phyloP scores from a whole-genome alignment of 2,797 vertebrate genomes.

The Falco naumanni region DNA sequence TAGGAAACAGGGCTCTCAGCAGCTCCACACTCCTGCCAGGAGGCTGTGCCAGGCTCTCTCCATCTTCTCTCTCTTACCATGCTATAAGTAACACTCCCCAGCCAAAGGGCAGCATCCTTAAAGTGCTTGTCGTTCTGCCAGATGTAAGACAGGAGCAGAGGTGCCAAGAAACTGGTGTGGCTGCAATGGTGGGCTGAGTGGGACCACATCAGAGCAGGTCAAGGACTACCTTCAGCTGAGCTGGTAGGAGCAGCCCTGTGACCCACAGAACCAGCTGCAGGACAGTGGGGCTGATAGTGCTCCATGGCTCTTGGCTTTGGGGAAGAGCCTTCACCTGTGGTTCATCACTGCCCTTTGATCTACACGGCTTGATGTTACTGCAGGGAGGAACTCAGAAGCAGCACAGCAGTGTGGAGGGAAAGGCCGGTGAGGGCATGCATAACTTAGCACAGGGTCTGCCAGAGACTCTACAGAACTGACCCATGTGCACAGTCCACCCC shows the following conservation, averaged over 20 bases:
- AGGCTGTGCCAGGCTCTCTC: neutral
- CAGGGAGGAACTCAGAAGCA: neutral
- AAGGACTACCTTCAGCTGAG: neutral
- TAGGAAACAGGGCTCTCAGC: neutral
- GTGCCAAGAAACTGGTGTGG: neutral
- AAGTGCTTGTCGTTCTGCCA: neutral
- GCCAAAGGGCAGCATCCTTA: neutral
- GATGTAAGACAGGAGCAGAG: neutral
- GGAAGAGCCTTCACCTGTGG: neutral
- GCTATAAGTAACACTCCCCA: neutral
- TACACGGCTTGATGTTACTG: neutral
- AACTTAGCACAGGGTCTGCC: neutral
- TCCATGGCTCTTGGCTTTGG: neutral
- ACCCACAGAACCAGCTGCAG: neutral
- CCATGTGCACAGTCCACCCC: accelerated
- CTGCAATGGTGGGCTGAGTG: neutral
- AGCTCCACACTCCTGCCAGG: neutral
- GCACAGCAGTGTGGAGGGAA: neutral
- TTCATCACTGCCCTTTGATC: neutral
- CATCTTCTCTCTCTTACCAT: neutral
- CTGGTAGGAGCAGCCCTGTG: neutral
- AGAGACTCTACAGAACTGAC: neutral
- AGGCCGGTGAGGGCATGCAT: neutral
- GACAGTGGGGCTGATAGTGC: neutral
- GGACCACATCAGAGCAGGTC: neutral